Evolutionary conservation across 2,888 invertebrate genomes (phyloP), one percentile per base, ranked within the genome.

Genomic region (Pelosia muscerda): DNA sequence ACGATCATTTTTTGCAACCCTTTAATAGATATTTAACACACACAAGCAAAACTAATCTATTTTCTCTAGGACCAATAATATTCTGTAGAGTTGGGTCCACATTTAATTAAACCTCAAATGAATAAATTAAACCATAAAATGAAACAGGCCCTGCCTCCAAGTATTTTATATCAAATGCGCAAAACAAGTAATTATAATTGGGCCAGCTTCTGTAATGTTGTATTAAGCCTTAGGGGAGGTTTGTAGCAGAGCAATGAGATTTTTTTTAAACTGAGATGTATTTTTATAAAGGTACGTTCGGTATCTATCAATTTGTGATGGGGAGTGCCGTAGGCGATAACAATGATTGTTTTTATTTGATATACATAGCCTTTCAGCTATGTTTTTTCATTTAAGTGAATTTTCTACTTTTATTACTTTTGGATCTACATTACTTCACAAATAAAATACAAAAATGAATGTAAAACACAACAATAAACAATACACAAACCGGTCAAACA

Each of bases 151-250:
- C 59, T 66, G 57, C 60, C 74, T 78, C 76, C 65, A 69, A 68
- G 65, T 68, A 74, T 75, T 76, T 72, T 75, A 76, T 79, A 75
- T 79, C 67, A 79, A 77, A 78, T 73, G 79, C 58, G 49, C 55
- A 69, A 73, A 71, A 75, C 69, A 71, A 64, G 73, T 63, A 71
- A 75, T 78, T 78, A 74, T 79, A 81, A 77, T 75, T 72, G 72
- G 68, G 71, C 71, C 73, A 65, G 69, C 57, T 69, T 53, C 63
- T 57, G 54, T 76, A 74, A 70, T 66, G 63, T 69, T 68, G 22
- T 26, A 19, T 3, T 19, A n/a, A 64, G 73, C 73, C 73, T 71
- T 63, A 66, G 66, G 81, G 69, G 49, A 62, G 56, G 54, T 42
- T 42, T 1, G 60, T 19, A n/a, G 34, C 42, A 9, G 38, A 11